Conservation (phyloP, 2,113 vertebrate species). For the Cavia porcellus region DNA sequence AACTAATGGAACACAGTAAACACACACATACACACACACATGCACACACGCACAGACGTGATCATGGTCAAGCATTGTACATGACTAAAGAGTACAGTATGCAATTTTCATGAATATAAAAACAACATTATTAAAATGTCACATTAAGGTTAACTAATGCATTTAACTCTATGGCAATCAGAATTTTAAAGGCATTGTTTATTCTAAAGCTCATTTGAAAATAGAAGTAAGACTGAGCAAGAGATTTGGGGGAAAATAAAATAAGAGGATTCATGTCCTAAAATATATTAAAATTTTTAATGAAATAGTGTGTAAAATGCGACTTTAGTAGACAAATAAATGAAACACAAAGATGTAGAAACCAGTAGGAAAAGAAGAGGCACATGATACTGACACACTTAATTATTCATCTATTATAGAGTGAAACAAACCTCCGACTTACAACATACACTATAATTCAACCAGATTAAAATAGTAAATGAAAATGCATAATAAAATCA, state of each 20-base stretch:
- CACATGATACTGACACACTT: not conserved
- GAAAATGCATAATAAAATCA: not conserved
- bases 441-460: constrained; percentile 23
- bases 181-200: constrained; percentile 25
- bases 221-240: not conserved
- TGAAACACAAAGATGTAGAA: not conserved
- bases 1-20: not conserved
- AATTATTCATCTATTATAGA: not conserved
- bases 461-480: constrained; percentile 29
- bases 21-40: not conserved
- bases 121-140: constrained; percentile 20
- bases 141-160: constrained; percentile 8
- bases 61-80: too few relatives aligned
- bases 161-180: constrained; percentile 10
- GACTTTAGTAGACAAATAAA: not conserved
- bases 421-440: not conserved
- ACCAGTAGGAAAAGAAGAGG: not conserved
- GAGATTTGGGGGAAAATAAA: not conserved
- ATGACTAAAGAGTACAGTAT: not conserved
- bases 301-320: not conserved
- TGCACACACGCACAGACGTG: not conserved
- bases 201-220: constrained; percentile 36
- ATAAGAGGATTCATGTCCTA: not conserved
- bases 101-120: not conserved
- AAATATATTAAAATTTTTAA: constrained; percentile 29